A percentile compares a stretch with the other conserved stretches of the same genome.
These are phyloP conservation scores for Aplysina aerophoba DNA, from an alignment of 37 sponge, comb jelly and placozoan genomes.

Conservation along the genomic window DNA sequence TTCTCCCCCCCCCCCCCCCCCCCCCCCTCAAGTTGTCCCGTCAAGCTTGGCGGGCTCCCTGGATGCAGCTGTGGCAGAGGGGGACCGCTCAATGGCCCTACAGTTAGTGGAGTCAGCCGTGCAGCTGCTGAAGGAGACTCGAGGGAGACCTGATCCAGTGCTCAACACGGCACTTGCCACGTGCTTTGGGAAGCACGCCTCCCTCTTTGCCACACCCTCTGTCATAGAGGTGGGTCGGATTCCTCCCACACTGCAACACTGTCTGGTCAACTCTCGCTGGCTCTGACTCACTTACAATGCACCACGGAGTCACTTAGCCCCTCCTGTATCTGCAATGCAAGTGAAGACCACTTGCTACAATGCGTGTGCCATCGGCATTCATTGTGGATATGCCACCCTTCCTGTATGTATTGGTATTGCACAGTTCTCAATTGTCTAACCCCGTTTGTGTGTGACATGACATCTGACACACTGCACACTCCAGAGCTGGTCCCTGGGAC, in stretches of 20 bases:
- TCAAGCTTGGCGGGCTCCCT: neutral
- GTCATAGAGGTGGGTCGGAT: slow-evolving; percentile 49
- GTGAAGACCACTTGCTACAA: no score
- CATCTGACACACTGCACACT: no score
- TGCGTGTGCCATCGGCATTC: no score
- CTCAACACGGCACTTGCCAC: slow-evolving; percentile 59
- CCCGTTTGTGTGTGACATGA: no score
- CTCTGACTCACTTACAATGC: no score
- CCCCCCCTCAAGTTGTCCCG: neutral
- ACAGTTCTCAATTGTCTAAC: no score
- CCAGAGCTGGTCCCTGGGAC: no score
- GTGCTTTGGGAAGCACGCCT: slow-evolving; percentile 28
- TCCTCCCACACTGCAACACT: neutral
- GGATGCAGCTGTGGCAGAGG: slow-evolving; percentile 7
- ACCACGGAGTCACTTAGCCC: no score
- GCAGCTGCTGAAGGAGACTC: slow-evolving; percentile 71
- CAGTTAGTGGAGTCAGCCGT: slow-evolving; percentile 53
- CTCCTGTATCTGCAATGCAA: no score
- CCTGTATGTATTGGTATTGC: no score
- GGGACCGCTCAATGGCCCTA: slow-evolving; percentile 27
- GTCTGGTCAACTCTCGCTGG: neutral
- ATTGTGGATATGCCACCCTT: no score
- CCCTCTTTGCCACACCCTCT: slow-evolving; percentile 46
- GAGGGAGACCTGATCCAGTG: slow-evolving; percentile 61
- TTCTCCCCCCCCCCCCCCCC: no score